A percentile compares a stretch with the other conserved stretches of the same genome.
Conservation (phyloP, 2,797 vertebrate genomes). For the Sciurus vulgaris region DNA sequence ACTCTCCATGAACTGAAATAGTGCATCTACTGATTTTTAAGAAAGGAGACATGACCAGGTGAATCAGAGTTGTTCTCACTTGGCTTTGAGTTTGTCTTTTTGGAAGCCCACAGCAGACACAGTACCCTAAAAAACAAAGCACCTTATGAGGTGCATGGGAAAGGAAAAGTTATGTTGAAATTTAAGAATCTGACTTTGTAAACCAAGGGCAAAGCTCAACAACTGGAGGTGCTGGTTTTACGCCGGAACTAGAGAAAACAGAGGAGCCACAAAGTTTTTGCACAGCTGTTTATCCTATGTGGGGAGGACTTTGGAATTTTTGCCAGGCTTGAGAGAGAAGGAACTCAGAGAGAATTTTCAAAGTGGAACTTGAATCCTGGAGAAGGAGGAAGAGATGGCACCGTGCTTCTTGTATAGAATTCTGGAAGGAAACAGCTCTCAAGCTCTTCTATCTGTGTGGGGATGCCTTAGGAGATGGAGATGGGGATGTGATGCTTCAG, state of each 20-base stretch:
- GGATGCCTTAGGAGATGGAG: neutral
- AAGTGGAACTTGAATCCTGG: neutral
- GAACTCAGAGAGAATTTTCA: neutral
- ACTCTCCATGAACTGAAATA: neutral
- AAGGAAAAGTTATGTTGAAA: neutral
- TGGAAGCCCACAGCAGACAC: neutral
- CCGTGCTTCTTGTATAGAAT: neutral
- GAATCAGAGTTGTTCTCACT: neutral
- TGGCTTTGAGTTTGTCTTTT: neutral
- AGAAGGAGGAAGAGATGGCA: neutral
- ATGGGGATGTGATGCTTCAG: neutral
- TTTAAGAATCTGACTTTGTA: conserved; percentile 15
- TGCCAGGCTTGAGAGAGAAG: neutral
- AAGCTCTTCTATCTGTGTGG: neutral
- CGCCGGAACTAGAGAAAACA: neutral
- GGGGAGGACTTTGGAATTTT: neutral
- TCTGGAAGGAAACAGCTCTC: neutral
- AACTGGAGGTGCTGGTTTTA: neutral
- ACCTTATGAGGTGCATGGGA: neutral
- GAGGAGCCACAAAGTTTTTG: neutral
- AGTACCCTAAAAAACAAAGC: neutral
- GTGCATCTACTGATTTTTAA: neutral
- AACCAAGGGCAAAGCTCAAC: neutral
- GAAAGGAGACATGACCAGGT: neutral
- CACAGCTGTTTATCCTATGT: neutral